Evolutionary conservation across 2,797 vertebrate species (phyloP).

Genomic region (Phrynocephalus forsythii): DNA sequence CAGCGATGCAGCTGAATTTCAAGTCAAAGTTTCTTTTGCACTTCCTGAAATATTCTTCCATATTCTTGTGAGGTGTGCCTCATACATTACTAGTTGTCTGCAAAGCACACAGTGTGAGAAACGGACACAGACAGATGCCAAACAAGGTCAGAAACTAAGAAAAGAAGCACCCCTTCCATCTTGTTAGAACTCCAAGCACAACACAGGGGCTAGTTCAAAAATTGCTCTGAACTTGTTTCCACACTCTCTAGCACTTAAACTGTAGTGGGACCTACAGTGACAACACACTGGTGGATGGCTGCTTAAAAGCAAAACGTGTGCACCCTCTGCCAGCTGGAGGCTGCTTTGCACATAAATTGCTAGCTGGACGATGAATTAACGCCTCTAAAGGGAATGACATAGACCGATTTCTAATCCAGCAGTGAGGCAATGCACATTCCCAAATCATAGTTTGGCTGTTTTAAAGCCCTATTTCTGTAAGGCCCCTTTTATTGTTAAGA

Average conservation of each 20-base stretch:
- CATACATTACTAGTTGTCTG: neutral
- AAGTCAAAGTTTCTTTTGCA: constrained; percentile 15
- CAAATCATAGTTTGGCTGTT: too few species aligned
- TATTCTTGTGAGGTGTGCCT: neutral
- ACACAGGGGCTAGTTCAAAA: constrained; percentile 12
- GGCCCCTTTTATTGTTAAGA: neutral
- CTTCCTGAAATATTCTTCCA: neutral
- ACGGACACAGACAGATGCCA: neutral
- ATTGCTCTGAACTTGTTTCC: constrained; percentile 3
- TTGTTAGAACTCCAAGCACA: constrained; percentile 4
- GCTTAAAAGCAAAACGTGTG: neutral
- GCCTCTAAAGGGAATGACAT: neutral
- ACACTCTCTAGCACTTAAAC: neutral
- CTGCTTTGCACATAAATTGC: neutral
- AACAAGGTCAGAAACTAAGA: neutral
- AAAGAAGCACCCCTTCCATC: neutral
- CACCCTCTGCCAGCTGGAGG: neutral
- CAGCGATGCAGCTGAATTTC: constrained; percentile 1
- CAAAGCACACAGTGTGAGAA: neutral
- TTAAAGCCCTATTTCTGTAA: too few species aligned
- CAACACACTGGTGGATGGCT: neutral
- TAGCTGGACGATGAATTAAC: neutral
- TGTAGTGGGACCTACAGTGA: constrained; percentile 17
- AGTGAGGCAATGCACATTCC: too few species aligned
- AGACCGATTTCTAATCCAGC: neutral